Conservation (phyloP, 2,888 invertebrate species). For the Arctia plantaginis region DNA sequence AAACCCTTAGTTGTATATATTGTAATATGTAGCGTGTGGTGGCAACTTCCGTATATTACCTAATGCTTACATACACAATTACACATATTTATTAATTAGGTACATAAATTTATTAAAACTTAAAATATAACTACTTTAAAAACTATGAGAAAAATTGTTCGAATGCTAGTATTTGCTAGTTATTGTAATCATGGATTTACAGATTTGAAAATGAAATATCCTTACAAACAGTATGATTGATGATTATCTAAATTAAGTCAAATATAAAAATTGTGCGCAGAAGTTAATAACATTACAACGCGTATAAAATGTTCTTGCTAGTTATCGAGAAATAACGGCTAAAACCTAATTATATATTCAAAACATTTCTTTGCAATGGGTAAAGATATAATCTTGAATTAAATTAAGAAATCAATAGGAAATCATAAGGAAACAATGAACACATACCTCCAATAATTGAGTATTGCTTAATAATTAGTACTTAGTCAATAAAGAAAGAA, state of each 20-base stretch:
- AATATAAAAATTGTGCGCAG: background rate
- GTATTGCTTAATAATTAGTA: background rate
- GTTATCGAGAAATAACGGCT: background rate
- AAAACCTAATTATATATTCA: background rate
- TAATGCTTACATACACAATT: too few relatives aligned
- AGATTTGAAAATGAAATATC: background rate
- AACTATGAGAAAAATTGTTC: too few relatives aligned
- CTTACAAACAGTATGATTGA: background rate
- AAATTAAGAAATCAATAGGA: background rate
- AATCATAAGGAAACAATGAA: background rate
- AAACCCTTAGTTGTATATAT: too few relatives aligned
- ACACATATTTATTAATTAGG: too few relatives aligned
- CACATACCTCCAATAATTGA: background rate
- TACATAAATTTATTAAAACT: too few relatives aligned
- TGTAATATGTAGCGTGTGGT: too few relatives aligned
- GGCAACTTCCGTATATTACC: too few relatives aligned
- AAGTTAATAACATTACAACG: background rate
- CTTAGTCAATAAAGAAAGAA: background rate
- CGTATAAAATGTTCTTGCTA: background rate
- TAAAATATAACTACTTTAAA: too few relatives aligned
- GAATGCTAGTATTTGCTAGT: background rate
- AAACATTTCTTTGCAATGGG: background rate
- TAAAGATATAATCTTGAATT: background rate
- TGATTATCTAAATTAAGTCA: background rate
- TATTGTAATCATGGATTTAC: background rate